A percentile compares a stretch with the other conserved stretches of the same genome.
Conservation (phyloP, 1,140 invertebrate genomes). For the Drosophila mauritiana region DNA sequence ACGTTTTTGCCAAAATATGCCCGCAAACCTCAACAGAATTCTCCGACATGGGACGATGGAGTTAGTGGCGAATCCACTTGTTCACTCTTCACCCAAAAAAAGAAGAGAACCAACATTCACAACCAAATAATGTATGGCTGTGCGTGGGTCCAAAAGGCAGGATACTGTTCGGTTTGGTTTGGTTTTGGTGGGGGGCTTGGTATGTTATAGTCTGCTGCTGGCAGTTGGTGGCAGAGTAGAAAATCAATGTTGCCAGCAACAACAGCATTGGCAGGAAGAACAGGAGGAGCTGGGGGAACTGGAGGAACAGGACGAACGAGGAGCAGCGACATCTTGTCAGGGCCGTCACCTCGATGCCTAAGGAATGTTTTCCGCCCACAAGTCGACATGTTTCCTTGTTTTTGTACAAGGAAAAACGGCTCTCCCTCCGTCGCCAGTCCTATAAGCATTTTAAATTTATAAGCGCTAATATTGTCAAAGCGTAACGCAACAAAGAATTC, state of each 20-base stretch:
- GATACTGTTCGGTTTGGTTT: conserved; percentile 3
- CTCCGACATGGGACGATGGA: conserved; percentile 20
- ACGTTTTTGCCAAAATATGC: conserved; percentile 77
- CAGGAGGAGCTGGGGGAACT: conserved; percentile 1
- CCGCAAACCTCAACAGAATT: conserved; percentile 81
- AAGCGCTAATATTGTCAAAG: conserved; percentile 69
- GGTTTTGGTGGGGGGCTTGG: conserved; percentile 2
- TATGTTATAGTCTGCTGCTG: conserved; percentile 48
- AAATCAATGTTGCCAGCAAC: conserved; percentile 73
- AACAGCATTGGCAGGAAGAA: conserved; percentile 39
- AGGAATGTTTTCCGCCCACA: conserved; percentile 57
- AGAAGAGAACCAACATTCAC: conserved; percentile 33
- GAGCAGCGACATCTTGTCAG: conserved; percentile 57
- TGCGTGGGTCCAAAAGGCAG: conserved; percentile 18
- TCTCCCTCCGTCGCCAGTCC: neutral
- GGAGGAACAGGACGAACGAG: conserved; percentile 1
- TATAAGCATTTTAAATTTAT: conserved; percentile 72
- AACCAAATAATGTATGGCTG: conserved; percentile 67
- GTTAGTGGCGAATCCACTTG: conserved; percentile 52
- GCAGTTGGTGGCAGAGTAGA: conserved; percentile 66
- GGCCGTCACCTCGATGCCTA: conserved; percentile 61
- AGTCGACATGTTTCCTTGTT: conserved; percentile 38
- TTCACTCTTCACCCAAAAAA: conserved; percentile 30
- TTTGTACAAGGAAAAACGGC: conserved; percentile 3
- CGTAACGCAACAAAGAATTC: conserved; percentile 59